Evolutionary conservation across 1,140 invertebrate species (phyloP), one percentile per base, ranked within the genome.

Genomic region (Helicorthomorpha holstii): DNA sequence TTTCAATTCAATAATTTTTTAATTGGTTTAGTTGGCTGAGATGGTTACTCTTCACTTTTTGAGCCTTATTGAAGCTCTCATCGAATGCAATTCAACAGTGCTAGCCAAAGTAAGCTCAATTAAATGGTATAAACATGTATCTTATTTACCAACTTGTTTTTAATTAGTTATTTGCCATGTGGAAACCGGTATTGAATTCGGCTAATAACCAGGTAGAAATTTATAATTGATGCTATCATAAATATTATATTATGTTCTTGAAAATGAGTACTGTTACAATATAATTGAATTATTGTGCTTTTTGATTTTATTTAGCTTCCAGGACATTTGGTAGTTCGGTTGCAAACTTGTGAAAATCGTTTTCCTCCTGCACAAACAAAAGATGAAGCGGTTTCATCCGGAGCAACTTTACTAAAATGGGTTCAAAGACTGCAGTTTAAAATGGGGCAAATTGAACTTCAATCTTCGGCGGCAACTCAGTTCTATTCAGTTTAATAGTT

Each of bases 31-130:
- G 88, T 66, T 98, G 47, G 88, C 92, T 1, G 94, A 98, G 71
- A 96, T 94, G 74, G 91, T 98, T 2, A 97, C 94, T 67, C 71
- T 97, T 0, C 94, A 98, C 65, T 97, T 98, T 66, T 67, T 98
- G 47, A 92, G 84, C 63, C 73, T 98, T 44, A 77, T 99, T 65
- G 95, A 99, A 71, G 88, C 91, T 0, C 70, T 98, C 3, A 75
- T 96, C 58, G 94, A 98, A 67, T 93, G 90, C 60, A 89, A 93
- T 66, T 94, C 90, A 1, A 87, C 89, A 22, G 78, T 96, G 21
- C 73, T 98, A 3, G 81, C 79, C 57, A 85, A 89, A 69, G 68
- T 93, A 55, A 66, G 91, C 58, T 85, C 85, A 12, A 68, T 89
- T 46, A 46, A 19, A 10, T 19, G 4, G 26, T 26, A 38, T 27